Percentiles rank a stretch among this genome's conserved stretches.
Evolutionary conservation across 2,888 invertebrate species (phyloP).

Genomic region (Heterodera filipjevi): DNA sequence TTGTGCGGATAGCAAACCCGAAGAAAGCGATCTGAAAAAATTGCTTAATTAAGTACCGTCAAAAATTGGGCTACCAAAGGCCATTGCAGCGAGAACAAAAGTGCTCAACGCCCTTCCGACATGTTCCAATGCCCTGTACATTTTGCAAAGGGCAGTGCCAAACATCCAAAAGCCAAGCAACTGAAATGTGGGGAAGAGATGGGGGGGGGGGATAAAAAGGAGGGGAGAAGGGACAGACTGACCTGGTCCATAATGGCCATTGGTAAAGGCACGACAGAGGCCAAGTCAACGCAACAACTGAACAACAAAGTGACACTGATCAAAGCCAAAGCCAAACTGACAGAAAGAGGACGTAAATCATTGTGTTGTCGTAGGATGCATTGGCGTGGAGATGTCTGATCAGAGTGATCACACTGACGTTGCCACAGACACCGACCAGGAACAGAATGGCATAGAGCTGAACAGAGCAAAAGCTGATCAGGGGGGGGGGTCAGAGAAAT

Average conservation of each 20-base stretch:
- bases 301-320: background rate
- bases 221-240: background rate
- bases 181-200: constrained; percentile 28
- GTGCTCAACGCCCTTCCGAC: constrained; percentile 54
- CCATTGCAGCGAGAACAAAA: constrained; percentile 53
- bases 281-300: constrained; percentile 55
- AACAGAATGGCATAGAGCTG: constrained; percentile 69
- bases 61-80: constrained; percentile 31
- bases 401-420: constrained; percentile 65
- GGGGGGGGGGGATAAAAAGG: too few relatives aligned
- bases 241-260: constrained; percentile 64
- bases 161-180: constrained; percentile 65
- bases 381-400: constrained; percentile 45
- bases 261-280: constrained; percentile 60
- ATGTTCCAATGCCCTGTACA: constrained; percentile 64
- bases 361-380: constrained; percentile 55
- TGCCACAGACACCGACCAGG: constrained; percentile 68
- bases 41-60: background rate
- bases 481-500: background rate
- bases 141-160: constrained; percentile 60
- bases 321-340: constrained; percentile 23
- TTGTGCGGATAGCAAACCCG: constrained; percentile 75
- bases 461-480: constrained; percentile 9
- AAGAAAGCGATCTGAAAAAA: constrained; percentile 65
- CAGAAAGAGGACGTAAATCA: constrained; percentile 62